phyloP scores from a whole-genome alignment of 2,888 invertebrate genomes.

The Stenotaenia linearis region DNA sequence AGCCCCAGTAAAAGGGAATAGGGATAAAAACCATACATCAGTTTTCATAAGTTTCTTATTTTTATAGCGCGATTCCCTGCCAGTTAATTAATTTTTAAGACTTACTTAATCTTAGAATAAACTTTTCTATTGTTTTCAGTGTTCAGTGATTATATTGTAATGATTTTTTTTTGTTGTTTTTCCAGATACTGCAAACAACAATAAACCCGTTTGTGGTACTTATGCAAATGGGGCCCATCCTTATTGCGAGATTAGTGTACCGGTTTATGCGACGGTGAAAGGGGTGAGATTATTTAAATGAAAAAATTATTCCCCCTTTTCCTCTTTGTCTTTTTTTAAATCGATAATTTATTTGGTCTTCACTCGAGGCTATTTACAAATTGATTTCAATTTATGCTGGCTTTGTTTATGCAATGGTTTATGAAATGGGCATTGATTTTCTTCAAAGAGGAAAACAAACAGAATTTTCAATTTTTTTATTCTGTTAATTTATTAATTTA shows the following conservation, averaged over 20 bases:
- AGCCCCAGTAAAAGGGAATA: neutral
- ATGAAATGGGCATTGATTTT: too few relatives aligned
- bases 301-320: neutral
- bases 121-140: too few relatives aligned
- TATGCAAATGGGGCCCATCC: constrained; percentile 35
- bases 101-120: neutral
- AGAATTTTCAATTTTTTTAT: too few relatives aligned
- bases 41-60: neutral
- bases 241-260: constrained; percentile 54
- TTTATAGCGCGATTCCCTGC: too few relatives aligned
- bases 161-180: neutral
- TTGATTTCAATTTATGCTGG: neutral
- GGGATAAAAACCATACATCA: neutral
- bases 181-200: constrained; percentile 36
- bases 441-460: too few relatives aligned
- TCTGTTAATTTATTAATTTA: constrained; percentile 28
- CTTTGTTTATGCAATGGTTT: neutral
- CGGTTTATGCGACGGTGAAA: constrained; percentile 93
- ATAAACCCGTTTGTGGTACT: constrained; percentile 31
- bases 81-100: neutral
- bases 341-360: neutral
- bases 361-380: neutral
- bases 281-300: constrained; percentile 60
- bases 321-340: neutral
- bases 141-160: too few relatives aligned